These are phyloP conservation scores for Pseudomyrmex gracilis DNA, from an alignment of 1,140 invertebrate genomes.

Conservation along the genomic window DNA sequence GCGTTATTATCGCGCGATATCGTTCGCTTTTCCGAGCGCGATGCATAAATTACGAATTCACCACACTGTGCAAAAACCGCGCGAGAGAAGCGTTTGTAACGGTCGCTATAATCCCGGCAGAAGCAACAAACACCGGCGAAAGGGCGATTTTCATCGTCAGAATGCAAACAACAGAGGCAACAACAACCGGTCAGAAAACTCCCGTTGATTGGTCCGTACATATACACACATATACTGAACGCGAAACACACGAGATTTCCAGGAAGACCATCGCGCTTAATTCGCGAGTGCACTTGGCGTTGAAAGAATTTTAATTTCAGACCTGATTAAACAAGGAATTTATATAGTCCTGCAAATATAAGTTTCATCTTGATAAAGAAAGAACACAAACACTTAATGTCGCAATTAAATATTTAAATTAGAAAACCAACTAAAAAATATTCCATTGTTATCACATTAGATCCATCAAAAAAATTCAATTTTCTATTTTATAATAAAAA, in stretches of 20 bases:
- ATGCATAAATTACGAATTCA: slow-evolving; percentile 53
- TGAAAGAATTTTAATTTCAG: slow-evolving; percentile 25
- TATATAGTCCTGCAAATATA: background rate
- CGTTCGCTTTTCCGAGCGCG: slow-evolving; percentile 36
- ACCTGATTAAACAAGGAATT: background rate
- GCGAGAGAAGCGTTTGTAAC: slow-evolving; percentile 1
- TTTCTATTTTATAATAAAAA: too few relatives aligned
- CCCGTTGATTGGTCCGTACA: slow-evolving; percentile 21
- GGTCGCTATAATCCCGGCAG: slow-evolving; percentile 29
- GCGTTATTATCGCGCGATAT: slow-evolving; percentile 44
- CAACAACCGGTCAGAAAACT: slow-evolving; percentile 22
- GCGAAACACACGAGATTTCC: slow-evolving; percentile 28
- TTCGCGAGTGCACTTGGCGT: background rate
- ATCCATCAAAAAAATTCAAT: too few relatives aligned
- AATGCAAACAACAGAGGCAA: slow-evolving; percentile 38
- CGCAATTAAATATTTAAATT: too few relatives aligned
- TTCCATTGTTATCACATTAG: too few relatives aligned
- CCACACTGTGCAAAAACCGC: slow-evolving; percentile 43
- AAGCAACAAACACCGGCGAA: slow-evolving; percentile 50
- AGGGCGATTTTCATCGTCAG: slow-evolving; percentile 41
- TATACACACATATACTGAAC: background rate
- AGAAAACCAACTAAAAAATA: too few relatives aligned
- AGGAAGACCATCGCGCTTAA: slow-evolving; percentile 18
- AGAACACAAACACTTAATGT: background rate
- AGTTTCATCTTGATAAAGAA: background rate